These are phyloP conservation scores for Drosophila watanabei DNA, from an alignment of 1,140 invertebrate species.

Conservation along the genomic window DNA sequence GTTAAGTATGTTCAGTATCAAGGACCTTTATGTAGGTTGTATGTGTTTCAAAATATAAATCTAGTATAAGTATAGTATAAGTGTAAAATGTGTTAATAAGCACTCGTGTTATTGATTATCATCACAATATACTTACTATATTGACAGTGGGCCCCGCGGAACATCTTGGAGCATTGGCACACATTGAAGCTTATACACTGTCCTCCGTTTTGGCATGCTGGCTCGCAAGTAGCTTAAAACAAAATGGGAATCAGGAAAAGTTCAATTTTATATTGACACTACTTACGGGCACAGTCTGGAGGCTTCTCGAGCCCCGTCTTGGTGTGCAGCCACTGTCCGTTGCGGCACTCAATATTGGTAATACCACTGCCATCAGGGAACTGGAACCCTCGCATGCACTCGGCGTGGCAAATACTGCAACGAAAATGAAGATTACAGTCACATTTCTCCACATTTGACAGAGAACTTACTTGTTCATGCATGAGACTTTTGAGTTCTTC, in stretches of 20 bases:
- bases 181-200: slow-evolving; percentile 90
- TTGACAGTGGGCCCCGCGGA: slow-evolving; percentile 91
- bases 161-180: slow-evolving; percentile 91
- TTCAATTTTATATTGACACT: neutral
- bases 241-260: neutral
- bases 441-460: neutral
- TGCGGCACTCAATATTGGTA: slow-evolving; percentile 88
- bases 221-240: slow-evolving; percentile 89
- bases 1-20: neutral
- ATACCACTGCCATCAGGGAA: slow-evolving; percentile 89
- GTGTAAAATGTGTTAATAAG: neutral
- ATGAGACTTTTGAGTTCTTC: slow-evolving; percentile 88
- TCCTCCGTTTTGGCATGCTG: slow-evolving; percentile 91
- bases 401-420: slow-evolving; percentile 86
- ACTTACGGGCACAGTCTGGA: slow-evolving; percentile 89
- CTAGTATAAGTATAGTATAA: no score
- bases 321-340: slow-evolving; percentile 88
- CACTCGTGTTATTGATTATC: neutral
- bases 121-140: slow-evolving; percentile 88
- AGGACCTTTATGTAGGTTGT: neutral
- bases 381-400: slow-evolving; percentile 87
- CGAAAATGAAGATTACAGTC: neutral
- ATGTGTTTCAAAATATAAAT: no score
- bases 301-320: slow-evolving; percentile 86
- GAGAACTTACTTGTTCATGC: slow-evolving; percentile 88